These are phyloP conservation scores for Esox niger DNA, from an alignment of 2,113 vertebrate species.

Conservation along the genomic window DNA sequence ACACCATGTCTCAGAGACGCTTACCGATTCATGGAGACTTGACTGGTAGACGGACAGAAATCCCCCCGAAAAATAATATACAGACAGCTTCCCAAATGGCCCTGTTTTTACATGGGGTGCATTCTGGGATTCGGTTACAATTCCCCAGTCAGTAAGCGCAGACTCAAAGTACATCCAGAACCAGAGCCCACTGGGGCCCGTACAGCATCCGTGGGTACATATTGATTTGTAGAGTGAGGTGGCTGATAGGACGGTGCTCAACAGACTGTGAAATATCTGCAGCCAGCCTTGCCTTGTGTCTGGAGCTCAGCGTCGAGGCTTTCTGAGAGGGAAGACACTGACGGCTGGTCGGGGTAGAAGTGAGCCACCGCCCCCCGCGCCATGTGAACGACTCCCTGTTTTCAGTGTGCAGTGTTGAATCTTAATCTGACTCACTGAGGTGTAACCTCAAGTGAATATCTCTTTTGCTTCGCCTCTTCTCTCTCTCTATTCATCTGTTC, in stretches of 20 bases:
- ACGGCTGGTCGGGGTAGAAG: slow-evolving; percentile 41
- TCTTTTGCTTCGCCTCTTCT: neutral
- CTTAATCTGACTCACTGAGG: slow-evolving; percentile 12
- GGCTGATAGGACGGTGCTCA: slow-evolving; percentile 39
- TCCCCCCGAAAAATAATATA: neutral
- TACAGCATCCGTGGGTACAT: slow-evolving; percentile 16
- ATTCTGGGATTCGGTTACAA: too few species aligned
- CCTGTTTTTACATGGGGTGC: neutral
- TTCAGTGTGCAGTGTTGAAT: slow-evolving; percentile 42
- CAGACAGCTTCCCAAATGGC: neutral
- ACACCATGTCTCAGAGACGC: too few species aligned
- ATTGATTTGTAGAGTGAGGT: slow-evolving; percentile 15
- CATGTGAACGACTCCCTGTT: neutral
- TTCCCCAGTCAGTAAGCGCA: too few species aligned
- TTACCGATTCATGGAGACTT: neutral
- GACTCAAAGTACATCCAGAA: too few species aligned
- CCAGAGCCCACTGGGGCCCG: neutral
- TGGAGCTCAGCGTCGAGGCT: slow-evolving; percentile 29
- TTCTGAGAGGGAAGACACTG: slow-evolving; percentile 20
- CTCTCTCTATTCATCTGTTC: neutral
- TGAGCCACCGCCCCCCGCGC: neutral
- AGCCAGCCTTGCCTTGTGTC: slow-evolving; percentile 30
- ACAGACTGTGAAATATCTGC: slow-evolving; percentile 62
- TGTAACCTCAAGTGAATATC: neutral
- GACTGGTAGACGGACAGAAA: neutral